Evolutionary conservation across 2,797 vertebrate genomes (phyloP), one percentile per base, ranked within the genome.

Genomic region (Spinus olivaceus): DNA sequence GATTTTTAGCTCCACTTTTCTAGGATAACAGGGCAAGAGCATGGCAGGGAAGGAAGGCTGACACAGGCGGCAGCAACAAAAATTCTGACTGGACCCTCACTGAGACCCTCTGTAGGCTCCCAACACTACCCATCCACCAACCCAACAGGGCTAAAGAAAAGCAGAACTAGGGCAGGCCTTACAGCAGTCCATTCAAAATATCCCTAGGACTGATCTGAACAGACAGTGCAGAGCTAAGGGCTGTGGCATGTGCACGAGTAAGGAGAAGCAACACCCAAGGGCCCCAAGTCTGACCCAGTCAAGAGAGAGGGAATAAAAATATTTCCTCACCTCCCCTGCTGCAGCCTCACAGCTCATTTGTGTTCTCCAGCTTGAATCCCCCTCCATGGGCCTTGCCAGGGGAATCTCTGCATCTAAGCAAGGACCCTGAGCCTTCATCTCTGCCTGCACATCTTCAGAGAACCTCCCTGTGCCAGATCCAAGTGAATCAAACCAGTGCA

Each of bases 331-430:
- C 21, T 84, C 44, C 64, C 19, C 33, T 79, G 18, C 63, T 86
- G 42, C 35, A 81, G 37, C 47, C 39, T 88, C 69, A 32, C 3
- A 12, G 35, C 64, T 72, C 13, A 1, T 41, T 67, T 12, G 3
- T 30, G 1, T 41, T 86, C 63, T 77, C 25, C 51, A 76, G n/a
- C 33, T 41, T 72, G 63, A 47, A 37, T 37, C 12, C 5, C 4
- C 1, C 1, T 1, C 2, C 4, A 1, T 5, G 30, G 37, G 19
- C 54, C 44, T 80, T 49, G 50, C 27, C 49, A 47, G 16, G 35
- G 22, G 15, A 35, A 18, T 28, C 19, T 92, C 47, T 6, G 14
- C 27, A 32, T 46, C 14, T 63, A 10, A 35, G 10, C 39, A 79
- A 70, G 22, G 33, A 56, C 10, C 10, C 13, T 37, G 32, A 57